These are phyloP conservation scores for Esox niger DNA, from an alignment of 2,113 vertebrate genomes.

Conservation along the genomic window DNA sequence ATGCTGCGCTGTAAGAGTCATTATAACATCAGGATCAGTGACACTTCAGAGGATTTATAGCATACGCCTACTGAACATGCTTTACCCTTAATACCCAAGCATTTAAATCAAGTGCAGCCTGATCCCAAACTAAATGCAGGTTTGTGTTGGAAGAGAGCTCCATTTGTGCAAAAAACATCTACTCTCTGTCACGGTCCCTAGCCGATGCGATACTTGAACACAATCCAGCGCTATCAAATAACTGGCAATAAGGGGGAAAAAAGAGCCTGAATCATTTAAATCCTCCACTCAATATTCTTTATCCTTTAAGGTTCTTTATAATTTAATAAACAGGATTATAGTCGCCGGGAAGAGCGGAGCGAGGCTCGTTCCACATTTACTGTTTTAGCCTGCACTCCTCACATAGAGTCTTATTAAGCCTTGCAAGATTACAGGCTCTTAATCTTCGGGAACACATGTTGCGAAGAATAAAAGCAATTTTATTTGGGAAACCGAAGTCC, in stretches of 20 bases:
- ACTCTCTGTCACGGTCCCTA: slow-evolving; percentile 55
- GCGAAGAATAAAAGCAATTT: slow-evolving; percentile 91
- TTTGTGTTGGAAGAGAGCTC: slow-evolving; percentile 39
- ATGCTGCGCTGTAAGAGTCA: neutral
- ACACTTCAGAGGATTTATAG: slow-evolving; percentile 51
- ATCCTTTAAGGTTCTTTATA: slow-evolving; percentile 87
- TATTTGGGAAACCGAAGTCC: slow-evolving; percentile 81
- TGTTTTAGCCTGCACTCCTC: slow-evolving; percentile 71
- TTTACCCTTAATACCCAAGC: slow-evolving; percentile 62
- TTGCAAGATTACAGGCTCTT: slow-evolving; percentile 77
- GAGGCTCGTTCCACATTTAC: slow-evolving; percentile 65
- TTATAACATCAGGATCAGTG: slow-evolving; percentile 45
- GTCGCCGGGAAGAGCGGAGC: slow-evolving; percentile 65
- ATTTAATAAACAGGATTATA: slow-evolving; percentile 85
- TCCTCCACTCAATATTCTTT: slow-evolving; percentile 76
- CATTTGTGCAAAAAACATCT: slow-evolving; percentile 53
- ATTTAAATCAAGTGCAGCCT: slow-evolving; percentile 38
- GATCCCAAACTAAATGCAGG: slow-evolving; percentile 45
- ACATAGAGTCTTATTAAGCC: slow-evolving; percentile 71
- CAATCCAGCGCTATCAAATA: slow-evolving; percentile 75
- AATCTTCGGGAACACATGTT: slow-evolving; percentile 88
- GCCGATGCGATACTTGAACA: slow-evolving; percentile 65
- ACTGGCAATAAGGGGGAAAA: slow-evolving; percentile 60
- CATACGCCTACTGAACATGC: slow-evolving; percentile 35
- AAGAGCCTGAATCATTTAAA: slow-evolving; percentile 70